These are phyloP conservation scores for Temnothorax curvispinosus DNA, from an alignment of 1,140 invertebrate species.

Conservation along the genomic window DNA sequence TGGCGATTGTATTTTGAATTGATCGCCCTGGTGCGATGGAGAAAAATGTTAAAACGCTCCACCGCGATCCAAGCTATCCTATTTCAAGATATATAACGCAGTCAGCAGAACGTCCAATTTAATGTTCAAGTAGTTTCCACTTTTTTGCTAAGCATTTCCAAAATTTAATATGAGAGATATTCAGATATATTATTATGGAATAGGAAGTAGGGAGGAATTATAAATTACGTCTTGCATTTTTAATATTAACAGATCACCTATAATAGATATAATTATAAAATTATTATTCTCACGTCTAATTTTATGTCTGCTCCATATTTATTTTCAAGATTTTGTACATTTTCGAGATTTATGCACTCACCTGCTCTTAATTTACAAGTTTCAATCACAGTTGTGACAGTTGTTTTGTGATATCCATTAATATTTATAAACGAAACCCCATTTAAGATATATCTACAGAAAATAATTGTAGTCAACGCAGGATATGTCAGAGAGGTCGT, in stretches of 20 bases:
- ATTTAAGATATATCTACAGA: neutral
- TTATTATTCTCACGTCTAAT: neutral
- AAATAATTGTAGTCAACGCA: neutral
- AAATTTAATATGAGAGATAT: neutral
- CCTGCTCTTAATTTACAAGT: neutral
- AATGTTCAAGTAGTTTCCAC: neutral
- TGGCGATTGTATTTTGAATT: conserved; percentile 37
- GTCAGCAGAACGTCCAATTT: neutral
- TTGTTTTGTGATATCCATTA: too few species aligned
- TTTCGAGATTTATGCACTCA: neutral
- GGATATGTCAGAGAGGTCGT: too few species aligned
- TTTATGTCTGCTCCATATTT: neutral
- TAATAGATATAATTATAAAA: neutral
- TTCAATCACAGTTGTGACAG: neutral
- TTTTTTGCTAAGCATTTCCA: neutral
- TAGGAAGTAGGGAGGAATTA: neutral
- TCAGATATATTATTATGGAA: neutral
- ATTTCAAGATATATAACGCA: neutral
- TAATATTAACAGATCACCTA: neutral
- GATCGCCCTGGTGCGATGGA: conserved; percentile 13
- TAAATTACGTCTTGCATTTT: neutral
- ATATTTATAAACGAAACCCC: neutral
- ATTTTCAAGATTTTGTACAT: neutral
- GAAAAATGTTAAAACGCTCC: conserved; percentile 35
- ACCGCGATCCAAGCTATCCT: neutral